These are phyloP conservation scores for Parauchenoglanis ngamensis DNA, from an alignment of 2,797 vertebrate genomes.

Conservation along the genomic window DNA sequence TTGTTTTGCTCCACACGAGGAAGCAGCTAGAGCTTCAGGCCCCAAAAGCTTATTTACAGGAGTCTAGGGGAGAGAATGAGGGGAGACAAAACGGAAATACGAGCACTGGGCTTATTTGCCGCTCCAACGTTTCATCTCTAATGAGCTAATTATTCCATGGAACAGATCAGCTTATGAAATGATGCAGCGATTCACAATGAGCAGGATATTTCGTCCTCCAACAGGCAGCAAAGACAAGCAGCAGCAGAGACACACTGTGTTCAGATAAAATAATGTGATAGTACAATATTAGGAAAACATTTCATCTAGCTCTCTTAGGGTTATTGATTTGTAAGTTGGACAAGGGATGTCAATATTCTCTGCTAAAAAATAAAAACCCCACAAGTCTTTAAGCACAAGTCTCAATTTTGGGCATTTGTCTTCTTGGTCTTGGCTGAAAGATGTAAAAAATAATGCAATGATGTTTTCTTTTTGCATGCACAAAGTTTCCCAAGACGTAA, in stretches of 20 bases:
- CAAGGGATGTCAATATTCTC: background rate
- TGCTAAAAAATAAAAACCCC: background rate
- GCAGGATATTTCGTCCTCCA: background rate
- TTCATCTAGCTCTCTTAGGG: background rate
- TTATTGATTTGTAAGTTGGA: background rate
- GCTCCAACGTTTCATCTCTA: background rate
- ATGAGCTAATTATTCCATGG: constrained; percentile 22
- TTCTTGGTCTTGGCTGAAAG: background rate
- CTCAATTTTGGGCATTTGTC: background rate
- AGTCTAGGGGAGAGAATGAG: background rate
- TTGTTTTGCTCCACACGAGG: background rate
- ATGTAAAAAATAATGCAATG: too few species aligned
- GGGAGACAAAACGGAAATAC: background rate
- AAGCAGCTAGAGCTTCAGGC: background rate
- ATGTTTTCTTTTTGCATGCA: too few species aligned
- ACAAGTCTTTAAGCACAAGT: background rate
- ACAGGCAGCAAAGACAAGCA: background rate
- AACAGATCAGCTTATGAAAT: constrained; percentile 15
- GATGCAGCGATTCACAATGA: background rate
- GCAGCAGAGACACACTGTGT: background rate
- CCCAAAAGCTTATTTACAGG: background rate
- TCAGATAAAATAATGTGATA: background rate
- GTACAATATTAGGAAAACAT: background rate
- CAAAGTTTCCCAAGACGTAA: background rate
- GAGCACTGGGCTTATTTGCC: background rate